Conservation (phyloP, 2,888 invertebrate species). For the Caradrina clavipalpis region DNA sequence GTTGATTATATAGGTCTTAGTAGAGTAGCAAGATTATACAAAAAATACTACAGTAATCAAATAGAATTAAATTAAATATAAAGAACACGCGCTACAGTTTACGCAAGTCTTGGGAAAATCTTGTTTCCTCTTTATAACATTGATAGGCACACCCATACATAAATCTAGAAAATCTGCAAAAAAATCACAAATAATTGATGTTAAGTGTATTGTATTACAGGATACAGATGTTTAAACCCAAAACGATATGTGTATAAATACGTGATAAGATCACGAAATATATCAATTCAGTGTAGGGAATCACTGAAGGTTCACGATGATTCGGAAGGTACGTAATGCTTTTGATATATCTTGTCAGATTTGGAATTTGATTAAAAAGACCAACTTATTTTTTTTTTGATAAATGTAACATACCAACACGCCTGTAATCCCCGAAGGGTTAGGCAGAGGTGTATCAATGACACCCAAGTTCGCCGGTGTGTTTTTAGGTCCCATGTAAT, state of each 20-base stretch:
- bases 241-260: slow-evolving; percentile 79
- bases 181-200: slow-evolving; percentile 69
- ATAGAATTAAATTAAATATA: slow-evolving; percentile 2
- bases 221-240: slow-evolving; percentile 74
- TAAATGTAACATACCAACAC: too few relatives aligned
- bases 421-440: too few relatives aligned
- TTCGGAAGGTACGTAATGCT: slow-evolving; percentile 78
- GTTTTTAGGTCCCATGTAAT: too few relatives aligned
- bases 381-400: too few relatives aligned
- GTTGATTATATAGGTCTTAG: too few relatives aligned
- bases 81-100: slow-evolving; percentile 35
- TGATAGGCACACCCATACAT: slow-evolving; percentile 69
- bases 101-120: slow-evolving; percentile 48
- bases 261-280: slow-evolving; percentile 66
- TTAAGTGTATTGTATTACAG: slow-evolving; percentile 67
- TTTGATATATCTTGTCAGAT: slow-evolving; percentile 13
- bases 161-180: slow-evolving; percentile 67
- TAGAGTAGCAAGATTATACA: neutral
- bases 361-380: neutral
- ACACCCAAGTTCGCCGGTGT: too few relatives aligned
- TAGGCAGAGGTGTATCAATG: too few relatives aligned
- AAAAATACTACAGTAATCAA: neutral
- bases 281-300: slow-evolving; percentile 71
- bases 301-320: slow-evolving; percentile 78
- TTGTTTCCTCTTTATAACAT: slow-evolving; percentile 63